Evolutionary conservation across 2,888 invertebrate genomes (phyloP).

Genomic region (Aphelenchoides bicaudatus): DNA sequence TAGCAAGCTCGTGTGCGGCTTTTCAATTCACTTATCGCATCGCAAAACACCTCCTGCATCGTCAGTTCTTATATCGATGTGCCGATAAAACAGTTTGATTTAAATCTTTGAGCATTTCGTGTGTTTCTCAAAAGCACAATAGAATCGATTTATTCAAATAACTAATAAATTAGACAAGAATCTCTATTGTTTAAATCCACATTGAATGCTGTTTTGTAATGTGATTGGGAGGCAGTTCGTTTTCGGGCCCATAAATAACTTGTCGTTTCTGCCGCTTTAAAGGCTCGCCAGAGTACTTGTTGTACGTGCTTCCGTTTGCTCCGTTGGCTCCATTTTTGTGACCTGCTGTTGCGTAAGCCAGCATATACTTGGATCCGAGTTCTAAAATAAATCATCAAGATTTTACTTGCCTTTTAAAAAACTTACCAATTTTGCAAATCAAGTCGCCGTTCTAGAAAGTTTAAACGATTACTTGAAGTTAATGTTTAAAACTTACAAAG

Average conservation of each 20-base stretch:
- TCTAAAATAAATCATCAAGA: no score
- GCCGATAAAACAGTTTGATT: no score
- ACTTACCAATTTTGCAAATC: conserved; percentile 40
- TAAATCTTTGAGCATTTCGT: no score
- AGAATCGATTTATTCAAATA: background rate
- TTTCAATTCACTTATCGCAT: no score
- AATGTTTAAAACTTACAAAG: no score
- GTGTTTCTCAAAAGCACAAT: no score
- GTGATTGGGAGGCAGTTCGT: conserved; percentile 10
- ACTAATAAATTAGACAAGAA: background rate
- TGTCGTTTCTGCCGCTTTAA: background rate
- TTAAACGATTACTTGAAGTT: no score
- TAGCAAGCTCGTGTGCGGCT: no score
- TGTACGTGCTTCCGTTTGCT: background rate
- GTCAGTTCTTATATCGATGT: no score
- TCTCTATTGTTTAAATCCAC: conserved; percentile 29
- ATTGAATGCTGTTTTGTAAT: conserved; percentile 23
- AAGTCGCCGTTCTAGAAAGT: conserved; percentile 37
- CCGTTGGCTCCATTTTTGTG: conserved; percentile 28
- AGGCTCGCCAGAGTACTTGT: background rate
- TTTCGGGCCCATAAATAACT: conserved; percentile 22
- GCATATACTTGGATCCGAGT: conserved; percentile 34
- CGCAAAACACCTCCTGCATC: no score
- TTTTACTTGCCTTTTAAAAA: no score
- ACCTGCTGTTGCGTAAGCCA: conserved; percentile 40